phyloP scores from a whole-genome alignment of 1,140 invertebrate genomes.

The Theocolax elegans region DNA sequence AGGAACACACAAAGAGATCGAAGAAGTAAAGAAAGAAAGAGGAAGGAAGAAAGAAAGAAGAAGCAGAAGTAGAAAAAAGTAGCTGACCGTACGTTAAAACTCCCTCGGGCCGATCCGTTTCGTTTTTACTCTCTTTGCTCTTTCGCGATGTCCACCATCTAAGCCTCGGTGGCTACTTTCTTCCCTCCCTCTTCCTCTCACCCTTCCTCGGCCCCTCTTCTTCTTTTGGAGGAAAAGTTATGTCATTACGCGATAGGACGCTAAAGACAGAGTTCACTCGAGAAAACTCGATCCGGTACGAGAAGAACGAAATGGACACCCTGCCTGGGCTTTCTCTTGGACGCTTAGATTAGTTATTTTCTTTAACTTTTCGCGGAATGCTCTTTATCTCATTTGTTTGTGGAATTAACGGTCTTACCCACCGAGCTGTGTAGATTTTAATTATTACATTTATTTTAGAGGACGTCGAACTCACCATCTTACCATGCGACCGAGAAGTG shows the following conservation, averaged over 20 bases:
- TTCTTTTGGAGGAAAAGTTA: constrained; percentile 53
- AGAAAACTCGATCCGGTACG: no score
- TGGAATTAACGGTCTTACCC: no score
- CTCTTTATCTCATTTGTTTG: no score
- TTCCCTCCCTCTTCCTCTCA: not conserved
- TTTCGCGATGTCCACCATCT: no score
- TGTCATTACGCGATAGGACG: constrained; percentile 59
- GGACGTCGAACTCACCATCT: no score
- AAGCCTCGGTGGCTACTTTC: no score
- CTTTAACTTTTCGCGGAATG: no score
- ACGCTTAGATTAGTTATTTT: no score
- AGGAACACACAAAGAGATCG: not conserved
- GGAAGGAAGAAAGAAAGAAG: not conserved
- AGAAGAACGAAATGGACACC: not conserved
- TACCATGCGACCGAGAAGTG: no score
- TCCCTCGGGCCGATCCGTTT: constrained; percentile 32
- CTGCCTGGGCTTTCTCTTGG: no score
- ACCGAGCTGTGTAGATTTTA: no score
- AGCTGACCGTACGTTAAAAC: constrained; percentile 45
- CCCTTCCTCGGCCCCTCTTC: constrained; percentile 19
- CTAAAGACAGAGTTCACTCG: constrained; percentile 51
- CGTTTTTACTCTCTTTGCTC: constrained; percentile 32
- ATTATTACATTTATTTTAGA: no score
- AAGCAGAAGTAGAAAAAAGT: not conserved
- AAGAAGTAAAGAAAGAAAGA: not conserved